These are phyloP conservation scores for Melitaea athalia DNA, from an alignment of 2,888 invertebrate species.

Conservation along the genomic window DNA sequence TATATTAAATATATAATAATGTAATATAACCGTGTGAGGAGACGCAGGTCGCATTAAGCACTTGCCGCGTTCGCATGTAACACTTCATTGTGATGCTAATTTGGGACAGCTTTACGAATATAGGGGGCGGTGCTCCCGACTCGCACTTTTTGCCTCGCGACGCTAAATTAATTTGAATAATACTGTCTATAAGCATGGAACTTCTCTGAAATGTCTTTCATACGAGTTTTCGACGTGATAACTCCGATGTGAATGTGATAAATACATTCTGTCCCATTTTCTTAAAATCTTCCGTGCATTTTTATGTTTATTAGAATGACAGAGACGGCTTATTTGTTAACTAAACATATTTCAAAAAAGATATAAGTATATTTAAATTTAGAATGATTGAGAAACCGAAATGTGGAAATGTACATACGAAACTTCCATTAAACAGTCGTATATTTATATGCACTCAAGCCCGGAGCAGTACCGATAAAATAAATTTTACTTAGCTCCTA, in stretches of 20 bases:
- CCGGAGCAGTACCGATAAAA: slow-evolving; percentile 57
- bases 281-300: slow-evolving; percentile 61
- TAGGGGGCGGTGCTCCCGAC: slow-evolving; percentile 67
- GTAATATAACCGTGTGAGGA: slow-evolving; percentile 73
- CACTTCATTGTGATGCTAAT: slow-evolving; percentile 82
- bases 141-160: slow-evolving; percentile 78
- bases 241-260: slow-evolving; percentile 53
- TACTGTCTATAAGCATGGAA: slow-evolving; percentile 76
- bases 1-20: slow-evolving; percentile 74
- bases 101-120: slow-evolving; percentile 79
- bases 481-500: slow-evolving; percentile 72
- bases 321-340: slow-evolving; percentile 51
- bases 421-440: slow-evolving; percentile 61
- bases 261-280: slow-evolving; percentile 61
- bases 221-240: slow-evolving; percentile 70
- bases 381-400: slow-evolving; percentile 25
- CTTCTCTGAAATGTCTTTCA: slow-evolving; percentile 74
- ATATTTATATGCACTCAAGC: slow-evolving; percentile 49
- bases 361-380: neutral
- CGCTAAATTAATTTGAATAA: slow-evolving; percentile 81
- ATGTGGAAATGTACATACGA: slow-evolving; percentile 49
- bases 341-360: slow-evolving; percentile 33
- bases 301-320: slow-evolving; percentile 63
- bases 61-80: slow-evolving; percentile 70
- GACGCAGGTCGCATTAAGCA: slow-evolving; percentile 73